Evolutionary conservation across 2,797 vertebrate genomes (phyloP).

Genomic region (Gobio occitaniae): DNA sequence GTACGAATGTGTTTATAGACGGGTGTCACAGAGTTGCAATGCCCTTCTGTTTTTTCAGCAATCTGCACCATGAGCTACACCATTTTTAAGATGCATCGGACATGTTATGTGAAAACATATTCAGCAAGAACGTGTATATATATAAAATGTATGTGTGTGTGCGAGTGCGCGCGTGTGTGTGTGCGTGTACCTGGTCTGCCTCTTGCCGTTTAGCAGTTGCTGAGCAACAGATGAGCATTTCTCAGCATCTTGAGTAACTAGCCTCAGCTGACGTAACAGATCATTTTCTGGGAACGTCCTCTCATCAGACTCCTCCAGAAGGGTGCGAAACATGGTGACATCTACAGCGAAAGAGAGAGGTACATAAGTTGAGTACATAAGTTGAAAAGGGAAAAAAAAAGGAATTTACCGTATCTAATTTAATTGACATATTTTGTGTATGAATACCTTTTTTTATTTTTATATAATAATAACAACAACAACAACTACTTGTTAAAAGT

Average conservation of each 20-base stretch:
- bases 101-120: neutral
- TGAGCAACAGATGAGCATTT: conserved; percentile 92
- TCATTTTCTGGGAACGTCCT: conserved; percentile 92
- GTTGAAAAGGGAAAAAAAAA: too few relatives aligned
- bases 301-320: conserved; percentile 89
- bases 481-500: neutral
- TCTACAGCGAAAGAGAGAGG: conserved; percentile 71
- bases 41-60: neutral
- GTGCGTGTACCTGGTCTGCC: conserved; percentile 89
- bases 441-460: neutral
- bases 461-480: neutral
- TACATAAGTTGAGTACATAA: neutral
- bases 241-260: conserved; percentile 91
- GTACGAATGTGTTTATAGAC: neutral
- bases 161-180: too few relatives aligned
- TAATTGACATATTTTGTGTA: neutral
- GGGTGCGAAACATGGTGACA: conserved; percentile 85
- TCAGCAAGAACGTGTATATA: neutral
- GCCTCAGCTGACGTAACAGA: conserved; percentile 86
- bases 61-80: neutral
- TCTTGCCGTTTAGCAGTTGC: conserved; percentile 92
- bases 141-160: too few relatives aligned
- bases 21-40: neutral
- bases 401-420: neutral
- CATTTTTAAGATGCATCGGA: neutral